Percentiles rank a stretch among this genome's conserved stretches.
Evolutionary conservation across 2,113 vertebrate genomes (phyloP).

Genomic region (Pomatorhinus ruficollis): DNA sequence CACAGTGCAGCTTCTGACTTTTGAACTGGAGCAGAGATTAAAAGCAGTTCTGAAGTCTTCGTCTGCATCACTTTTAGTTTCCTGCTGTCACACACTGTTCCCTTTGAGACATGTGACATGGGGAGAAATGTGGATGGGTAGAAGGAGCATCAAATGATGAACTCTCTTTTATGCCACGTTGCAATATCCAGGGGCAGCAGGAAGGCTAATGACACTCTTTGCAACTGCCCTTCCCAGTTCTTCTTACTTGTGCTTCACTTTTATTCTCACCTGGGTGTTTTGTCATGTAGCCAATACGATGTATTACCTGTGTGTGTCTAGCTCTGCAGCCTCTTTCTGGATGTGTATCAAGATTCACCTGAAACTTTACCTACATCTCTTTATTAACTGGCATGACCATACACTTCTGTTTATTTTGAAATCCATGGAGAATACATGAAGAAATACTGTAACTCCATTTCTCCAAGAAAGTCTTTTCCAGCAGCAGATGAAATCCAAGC

Average conservation of each 20-base stretch:
- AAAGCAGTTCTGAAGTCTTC: neutral
- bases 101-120: neutral
- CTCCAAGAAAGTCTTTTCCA: slow-evolving; percentile 57
- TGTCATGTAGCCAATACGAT: neutral
- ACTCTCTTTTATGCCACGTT: neutral
- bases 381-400: neutral
- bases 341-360: neutral
- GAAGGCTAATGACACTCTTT: neutral
- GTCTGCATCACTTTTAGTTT: neutral
- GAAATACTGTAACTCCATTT: slow-evolving; percentile 41
- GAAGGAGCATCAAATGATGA: neutral
- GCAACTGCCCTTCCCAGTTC: neutral
- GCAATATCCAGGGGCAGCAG: neutral
- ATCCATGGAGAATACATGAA: neutral
- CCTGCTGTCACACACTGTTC: neutral
- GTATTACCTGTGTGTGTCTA: neutral
- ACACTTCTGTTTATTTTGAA: slow-evolving; percentile 68
- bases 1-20: neutral
- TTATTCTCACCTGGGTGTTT: neutral
- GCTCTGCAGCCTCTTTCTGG: neutral
- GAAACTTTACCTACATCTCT: slow-evolving; percentile 36
- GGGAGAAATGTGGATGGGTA: neutral
- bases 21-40: neutral
- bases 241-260: neutral
- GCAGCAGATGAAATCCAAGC: slow-evolving; percentile 48